Percentiles rank a stretch among this genome's conserved stretches.
Conservation (phyloP, 2,888 invertebrate genomes). For the Amphipoea lucens region DNA sequence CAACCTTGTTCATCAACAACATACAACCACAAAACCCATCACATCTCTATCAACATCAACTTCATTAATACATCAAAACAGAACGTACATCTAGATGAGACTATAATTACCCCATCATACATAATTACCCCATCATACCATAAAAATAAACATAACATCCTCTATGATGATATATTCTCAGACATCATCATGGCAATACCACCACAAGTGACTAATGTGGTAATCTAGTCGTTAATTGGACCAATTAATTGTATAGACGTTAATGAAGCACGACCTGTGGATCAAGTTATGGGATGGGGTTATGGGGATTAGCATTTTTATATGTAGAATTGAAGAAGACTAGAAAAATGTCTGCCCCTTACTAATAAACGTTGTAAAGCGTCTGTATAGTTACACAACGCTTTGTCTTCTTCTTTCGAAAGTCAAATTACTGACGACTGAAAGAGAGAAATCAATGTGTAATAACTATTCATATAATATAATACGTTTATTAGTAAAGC, state of each 20-base stretch:
- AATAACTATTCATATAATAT: no score
- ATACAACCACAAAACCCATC: slow-evolving; percentile 27
- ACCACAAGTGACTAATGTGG: slow-evolving; percentile 46
- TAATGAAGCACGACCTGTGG: slow-evolving; percentile 62
- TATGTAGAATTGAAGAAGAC: background rate
- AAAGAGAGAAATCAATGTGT: no score
- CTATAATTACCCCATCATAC: slow-evolving; percentile 4
- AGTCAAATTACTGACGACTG: no score
- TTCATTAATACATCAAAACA: slow-evolving; percentile 26
- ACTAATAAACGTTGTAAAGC: no score
- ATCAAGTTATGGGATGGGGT: slow-evolving; percentile 46
- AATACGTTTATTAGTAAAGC: no score
- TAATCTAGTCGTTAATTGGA: slow-evolving; percentile 67
- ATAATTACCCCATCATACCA: slow-evolving; percentile 38
- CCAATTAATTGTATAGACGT: slow-evolving; percentile 65
- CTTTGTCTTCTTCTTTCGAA: no score
- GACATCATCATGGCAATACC: slow-evolving; percentile 28
- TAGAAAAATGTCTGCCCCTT: background rate
- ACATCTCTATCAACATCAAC: slow-evolving; percentile 5
- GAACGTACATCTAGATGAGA: slow-evolving; percentile 12
- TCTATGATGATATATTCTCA: slow-evolving; percentile 36
- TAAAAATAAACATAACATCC: slow-evolving; percentile 9
- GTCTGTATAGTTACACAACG: no score
- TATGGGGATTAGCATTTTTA: slow-evolving; percentile 28
- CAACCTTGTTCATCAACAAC: background rate